Percentiles rank a stretch among this genome's conserved stretches.
Conservation (phyloP, 1,140 invertebrate genomes). For the Drosophila obscura region DNA sequence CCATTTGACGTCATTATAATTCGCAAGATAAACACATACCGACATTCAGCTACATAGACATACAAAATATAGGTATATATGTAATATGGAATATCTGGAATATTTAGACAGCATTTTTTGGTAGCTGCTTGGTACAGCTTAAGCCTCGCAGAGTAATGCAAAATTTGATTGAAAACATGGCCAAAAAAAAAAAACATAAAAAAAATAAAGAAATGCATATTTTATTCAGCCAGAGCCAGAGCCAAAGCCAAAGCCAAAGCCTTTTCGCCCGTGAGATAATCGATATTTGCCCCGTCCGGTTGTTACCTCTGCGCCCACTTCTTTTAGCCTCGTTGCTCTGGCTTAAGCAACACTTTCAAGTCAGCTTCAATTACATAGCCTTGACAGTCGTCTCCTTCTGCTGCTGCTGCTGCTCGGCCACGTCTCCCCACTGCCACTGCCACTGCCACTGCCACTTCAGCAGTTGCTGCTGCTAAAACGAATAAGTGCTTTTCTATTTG, state of each 20-base stretch:
- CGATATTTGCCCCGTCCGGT: slow-evolving; percentile 35
- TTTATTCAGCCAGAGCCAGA: slow-evolving; percentile 8
- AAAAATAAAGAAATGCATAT: slow-evolving; percentile 29
- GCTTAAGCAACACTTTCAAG: slow-evolving; percentile 56
- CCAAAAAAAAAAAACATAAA: background rate
- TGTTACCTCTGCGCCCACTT: slow-evolving; percentile 10
- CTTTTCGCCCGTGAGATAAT: slow-evolving; percentile 30
- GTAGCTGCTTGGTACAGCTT: slow-evolving; percentile 11
- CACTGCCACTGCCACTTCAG: slow-evolving; percentile 1
- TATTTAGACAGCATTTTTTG: slow-evolving; percentile 22
- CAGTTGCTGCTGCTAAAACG: slow-evolving; percentile 23
- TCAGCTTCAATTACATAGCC: slow-evolving; percentile 72
- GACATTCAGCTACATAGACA: background rate
- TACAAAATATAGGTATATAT: background rate
- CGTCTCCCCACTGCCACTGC: no score
- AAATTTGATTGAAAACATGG: slow-evolving; percentile 43
- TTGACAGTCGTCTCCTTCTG: slow-evolving; percentile 3
- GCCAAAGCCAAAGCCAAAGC: slow-evolving; percentile 3
- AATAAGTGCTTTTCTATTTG: slow-evolving; percentile 72
- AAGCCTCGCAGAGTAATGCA: slow-evolving; percentile 11
- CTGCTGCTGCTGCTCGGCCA: background rate
- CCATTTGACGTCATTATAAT: slow-evolving; percentile 69
- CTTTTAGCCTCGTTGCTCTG: slow-evolving; percentile 11
- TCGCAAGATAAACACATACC: slow-evolving; percentile 16
- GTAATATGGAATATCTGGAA: slow-evolving; percentile 7